A percentile compares a stretch with the other conserved stretches of the same genome.
These are phyloP conservation scores for Ditylenchus weischeri DNA, from an alignment of 2,888 invertebrate species.

Conservation along the genomic window DNA sequence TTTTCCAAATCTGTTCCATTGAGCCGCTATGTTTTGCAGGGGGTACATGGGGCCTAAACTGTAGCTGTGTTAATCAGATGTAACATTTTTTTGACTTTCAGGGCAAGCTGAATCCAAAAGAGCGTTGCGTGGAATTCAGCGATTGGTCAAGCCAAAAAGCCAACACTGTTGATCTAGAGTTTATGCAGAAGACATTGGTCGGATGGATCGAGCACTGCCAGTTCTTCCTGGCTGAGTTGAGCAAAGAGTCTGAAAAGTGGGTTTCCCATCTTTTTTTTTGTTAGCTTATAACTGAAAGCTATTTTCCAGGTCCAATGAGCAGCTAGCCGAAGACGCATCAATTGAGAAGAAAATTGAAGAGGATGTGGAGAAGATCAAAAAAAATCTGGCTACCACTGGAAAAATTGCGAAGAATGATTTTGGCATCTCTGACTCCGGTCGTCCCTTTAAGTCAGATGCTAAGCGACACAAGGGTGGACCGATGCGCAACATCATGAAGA, in stretches of 20 bases:
- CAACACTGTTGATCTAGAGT: conserved; percentile 17
- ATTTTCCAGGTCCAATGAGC: conserved; percentile 20
- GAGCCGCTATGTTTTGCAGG: too few relatives aligned
- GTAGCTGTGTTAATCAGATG: too few relatives aligned
- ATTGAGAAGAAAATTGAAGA: conserved; percentile 17
- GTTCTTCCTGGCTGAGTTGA: conserved; percentile 14
- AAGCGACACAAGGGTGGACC: conserved; percentile 6
- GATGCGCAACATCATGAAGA: conserved; percentile 6
- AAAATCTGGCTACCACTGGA: neutral
- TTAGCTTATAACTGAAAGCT: neutral
- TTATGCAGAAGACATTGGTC: conserved; percentile 21
- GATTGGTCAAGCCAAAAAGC: conserved; percentile 18
- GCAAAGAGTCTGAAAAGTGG: conserved; percentile 14
- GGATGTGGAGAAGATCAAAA: conserved; percentile 21
- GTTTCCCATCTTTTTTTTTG: neutral
- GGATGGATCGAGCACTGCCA: conserved; percentile 21
- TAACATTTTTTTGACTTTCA: conserved; percentile 3
- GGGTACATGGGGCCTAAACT: too few relatives aligned
- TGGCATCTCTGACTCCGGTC: neutral
- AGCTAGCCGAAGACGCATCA: conserved; percentile 1
- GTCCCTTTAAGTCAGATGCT: neutral
- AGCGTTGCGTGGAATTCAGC: conserved; percentile 14
- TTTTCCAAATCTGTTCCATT: too few relatives aligned
- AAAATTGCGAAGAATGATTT: neutral
- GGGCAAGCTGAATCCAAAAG: conserved; percentile 22